Percentiles rank a stretch among this genome's conserved stretches.
phyloP scores from a whole-genome alignment of 2,888 invertebrate genomes.

The Chrysomela aeneicollis region DNA sequence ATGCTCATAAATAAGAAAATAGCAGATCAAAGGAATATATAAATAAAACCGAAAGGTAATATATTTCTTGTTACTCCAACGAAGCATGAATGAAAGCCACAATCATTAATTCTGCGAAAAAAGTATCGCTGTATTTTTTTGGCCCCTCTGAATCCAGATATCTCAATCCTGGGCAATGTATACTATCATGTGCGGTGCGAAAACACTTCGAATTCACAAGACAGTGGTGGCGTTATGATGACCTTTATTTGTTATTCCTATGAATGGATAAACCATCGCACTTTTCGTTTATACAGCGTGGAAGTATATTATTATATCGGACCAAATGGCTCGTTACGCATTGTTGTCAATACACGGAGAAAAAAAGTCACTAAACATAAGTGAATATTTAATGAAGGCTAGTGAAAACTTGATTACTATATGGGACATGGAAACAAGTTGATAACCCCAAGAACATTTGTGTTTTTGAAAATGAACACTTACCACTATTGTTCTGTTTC shows the following conservation, averaged over 20 bases:
- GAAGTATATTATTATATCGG: too few relatives aligned
- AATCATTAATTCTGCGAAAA: conserved; percentile 55
- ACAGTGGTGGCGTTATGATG: conserved; percentile 41
- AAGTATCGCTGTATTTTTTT: conserved; percentile 55
- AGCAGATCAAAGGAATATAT: conserved; percentile 38
- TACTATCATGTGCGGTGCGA: conserved; percentile 43
- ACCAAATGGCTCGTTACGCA: too few relatives aligned
- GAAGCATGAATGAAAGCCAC: conserved; percentile 58
- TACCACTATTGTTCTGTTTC: too few relatives aligned
- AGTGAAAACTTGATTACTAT: too few relatives aligned
- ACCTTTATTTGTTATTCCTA: too few relatives aligned
- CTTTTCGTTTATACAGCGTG: too few relatives aligned
- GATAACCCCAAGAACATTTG: too few relatives aligned
- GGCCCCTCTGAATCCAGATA: conserved; percentile 53
- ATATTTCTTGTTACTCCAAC: conserved; percentile 55
- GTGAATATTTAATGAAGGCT: too few relatives aligned
- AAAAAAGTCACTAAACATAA: too few relatives aligned
- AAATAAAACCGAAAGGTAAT: conserved; percentile 50
- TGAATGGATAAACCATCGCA: neutral
- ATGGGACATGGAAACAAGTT: too few relatives aligned
- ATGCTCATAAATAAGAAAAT: conserved; percentile 8
- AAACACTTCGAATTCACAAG: conserved; percentile 49
- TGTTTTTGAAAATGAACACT: too few relatives aligned
- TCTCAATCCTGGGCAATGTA: conserved; percentile 52
- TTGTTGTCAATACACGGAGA: too few relatives aligned